A percentile compares a stretch with the other conserved stretches of the same genome.
phyloP scores from a whole-genome alignment of 2,797 vertebrate species.

The Anableps anableps region DNA sequence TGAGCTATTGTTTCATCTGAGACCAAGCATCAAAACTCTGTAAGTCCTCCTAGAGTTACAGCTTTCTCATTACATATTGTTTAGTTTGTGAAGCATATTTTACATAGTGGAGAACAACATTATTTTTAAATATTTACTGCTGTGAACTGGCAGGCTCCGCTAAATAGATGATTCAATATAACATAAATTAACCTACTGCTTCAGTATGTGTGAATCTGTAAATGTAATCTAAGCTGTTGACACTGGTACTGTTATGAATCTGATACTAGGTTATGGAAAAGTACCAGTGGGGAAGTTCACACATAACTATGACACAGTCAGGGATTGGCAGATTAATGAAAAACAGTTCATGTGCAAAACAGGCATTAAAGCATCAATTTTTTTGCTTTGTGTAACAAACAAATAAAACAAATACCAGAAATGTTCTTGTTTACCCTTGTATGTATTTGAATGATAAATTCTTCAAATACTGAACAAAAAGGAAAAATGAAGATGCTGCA shows the following conservation, averaged over 20 bases:
- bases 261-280: neutral
- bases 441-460: neutral
- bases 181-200: neutral
- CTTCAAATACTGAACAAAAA: slow-evolving; percentile 6
- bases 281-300: neutral
- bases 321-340: neutral
- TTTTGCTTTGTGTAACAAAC: neutral
- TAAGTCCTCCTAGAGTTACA: neutral
- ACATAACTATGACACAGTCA: neutral
- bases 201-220: neutral
- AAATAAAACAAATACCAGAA: neutral
- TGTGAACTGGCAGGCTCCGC: too few species aligned
- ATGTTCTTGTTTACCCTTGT: too few species aligned
- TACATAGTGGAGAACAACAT: neutral
- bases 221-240: neutral
- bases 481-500: neutral
- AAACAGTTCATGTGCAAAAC: neutral
- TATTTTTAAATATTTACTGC: neutral
- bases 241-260: neutral
- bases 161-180: neutral
- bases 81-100: neutral
- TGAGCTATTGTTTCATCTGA: neutral
- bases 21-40: neutral
- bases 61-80: neutral
- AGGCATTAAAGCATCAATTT: neutral